Conservation (phyloP, 2,797 vertebrate genomes). For the Arrhamphus sclerolepis region DNA sequence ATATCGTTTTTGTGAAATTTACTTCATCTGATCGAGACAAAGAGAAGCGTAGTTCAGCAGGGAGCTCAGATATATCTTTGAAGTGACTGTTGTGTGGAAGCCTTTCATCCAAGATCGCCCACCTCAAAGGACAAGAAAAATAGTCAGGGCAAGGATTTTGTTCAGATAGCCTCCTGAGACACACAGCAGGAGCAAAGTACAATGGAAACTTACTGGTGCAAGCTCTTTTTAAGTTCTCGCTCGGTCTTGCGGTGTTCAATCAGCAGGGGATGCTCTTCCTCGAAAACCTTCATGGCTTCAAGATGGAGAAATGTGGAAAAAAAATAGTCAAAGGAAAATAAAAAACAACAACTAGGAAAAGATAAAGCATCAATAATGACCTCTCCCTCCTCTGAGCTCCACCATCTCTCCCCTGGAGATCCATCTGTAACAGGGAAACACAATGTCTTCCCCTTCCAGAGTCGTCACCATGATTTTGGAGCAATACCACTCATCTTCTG, state of each 20-base stretch:
- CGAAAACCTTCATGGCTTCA: conserved; percentile 55
- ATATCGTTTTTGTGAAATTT: fast-evolving
- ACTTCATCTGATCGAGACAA: conserved; percentile 12
- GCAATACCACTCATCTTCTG: conserved; percentile 73
- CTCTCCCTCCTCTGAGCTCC: conserved; percentile 73
- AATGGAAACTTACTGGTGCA: conserved; percentile 57
- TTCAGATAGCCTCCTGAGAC: neutral
- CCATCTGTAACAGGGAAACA: conserved; percentile 76
- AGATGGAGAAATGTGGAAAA: neutral
- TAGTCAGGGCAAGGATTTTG: neutral
- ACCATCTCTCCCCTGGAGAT: conserved; percentile 60
- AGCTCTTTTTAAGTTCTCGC: conserved; percentile 17
- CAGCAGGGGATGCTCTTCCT: conserved; percentile 51
- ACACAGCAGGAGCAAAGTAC: neutral
- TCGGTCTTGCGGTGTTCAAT: conserved; percentile 44
- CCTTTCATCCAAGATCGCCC: conserved; percentile 23
- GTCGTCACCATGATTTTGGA: conserved; percentile 66
- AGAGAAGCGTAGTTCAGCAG: conserved; percentile 39
- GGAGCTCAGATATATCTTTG: conserved; percentile 17
- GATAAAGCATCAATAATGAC: conserved; percentile 26
- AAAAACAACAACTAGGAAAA: neutral
- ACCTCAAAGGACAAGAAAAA: conserved; percentile 31
- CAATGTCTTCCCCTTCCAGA: conserved; percentile 53
- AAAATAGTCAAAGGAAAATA: neutral
- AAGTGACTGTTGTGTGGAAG: conserved; percentile 24